Base-by-base conservation (phyloP, 92 coral and sea anemone species). In the Parazoanthus atlanticus region DNA sequence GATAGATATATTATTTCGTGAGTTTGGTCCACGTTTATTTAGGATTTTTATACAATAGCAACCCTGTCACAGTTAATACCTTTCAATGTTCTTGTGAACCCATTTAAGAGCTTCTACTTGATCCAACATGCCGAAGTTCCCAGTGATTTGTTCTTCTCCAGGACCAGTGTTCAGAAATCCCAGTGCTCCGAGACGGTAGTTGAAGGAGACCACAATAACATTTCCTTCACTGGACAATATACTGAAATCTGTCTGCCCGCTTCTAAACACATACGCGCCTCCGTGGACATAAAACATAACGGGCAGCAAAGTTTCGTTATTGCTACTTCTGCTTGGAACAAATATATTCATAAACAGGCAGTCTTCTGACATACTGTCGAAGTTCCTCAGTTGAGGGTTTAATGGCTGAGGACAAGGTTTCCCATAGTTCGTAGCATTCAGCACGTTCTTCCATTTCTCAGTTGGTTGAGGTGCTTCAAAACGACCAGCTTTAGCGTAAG, bases 261-360 rank as follows among this genome's bases (percentile, higher is more conserved):
- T 79, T 34, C 93, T 85, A 23, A 66, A 30, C 23, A 90, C 54
- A 41, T 34, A 90, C 10, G 84, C 90, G 36, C 92, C 92, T 80
- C 92, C 92, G 41, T 90, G 89, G 30, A 89, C 74, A 82, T 87
- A 85, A 25, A 89, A 85, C 91, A 90, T 90, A 66, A 90, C 92
- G 31, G 92, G 89, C 30, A 90, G 30, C 19, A 72, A 26, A 1
- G 91, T 73, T 29, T 82, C 76, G 33, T 82, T 82, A 66, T 66
- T 36, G 29, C 70, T 67, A 26, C 47, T 33, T n/a, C 67, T 84
- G 70, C 79, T n/a, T 8, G 92, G 92, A 8, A 49, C 89, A 46
- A 89, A 84, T 75, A 89, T 82, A 85, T 89, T 89, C 92, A 89
- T 34, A 32, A 84, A 84, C 30, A 89, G 58, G 49, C 92, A 89